A percentile compares a stretch with the other conserved stretches of the same genome.
These are phyloP conservation scores for Echinometra lucunter DNA, from an alignment of 53 echinoderm and acorn worm species.

Conservation along the genomic window DNA sequence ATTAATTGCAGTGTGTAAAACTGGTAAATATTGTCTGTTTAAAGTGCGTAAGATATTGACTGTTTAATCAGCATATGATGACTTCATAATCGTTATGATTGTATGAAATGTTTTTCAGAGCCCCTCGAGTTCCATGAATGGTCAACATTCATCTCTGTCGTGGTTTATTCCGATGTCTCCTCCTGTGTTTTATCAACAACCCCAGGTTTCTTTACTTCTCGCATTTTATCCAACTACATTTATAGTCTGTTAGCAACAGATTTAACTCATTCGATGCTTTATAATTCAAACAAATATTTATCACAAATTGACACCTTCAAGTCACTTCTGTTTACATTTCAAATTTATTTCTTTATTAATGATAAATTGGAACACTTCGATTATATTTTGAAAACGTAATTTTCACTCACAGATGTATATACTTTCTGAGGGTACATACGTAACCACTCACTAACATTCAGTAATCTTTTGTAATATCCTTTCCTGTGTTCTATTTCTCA, in stretches of 20 bases:
- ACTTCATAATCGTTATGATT: not conserved
- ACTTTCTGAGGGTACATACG: not conserved
- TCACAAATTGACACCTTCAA: conserved; percentile 25
- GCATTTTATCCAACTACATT: conserved; percentile 20
- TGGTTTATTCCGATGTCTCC: conserved; percentile 70
- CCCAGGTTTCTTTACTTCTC: conserved; percentile 58
- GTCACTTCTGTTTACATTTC: conserved; percentile 7
- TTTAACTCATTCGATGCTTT: not conserved
- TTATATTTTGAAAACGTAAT: not conserved
- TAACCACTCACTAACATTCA: not conserved
- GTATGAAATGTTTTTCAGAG: conserved; percentile 67
- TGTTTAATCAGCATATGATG: not conserved
- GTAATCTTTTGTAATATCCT: not conserved
- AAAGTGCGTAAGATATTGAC: not conserved
- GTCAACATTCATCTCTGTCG: conserved; percentile 59
- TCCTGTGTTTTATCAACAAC: conserved; percentile 62
- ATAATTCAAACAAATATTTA: conserved; percentile 26
- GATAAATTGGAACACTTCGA: not conserved
- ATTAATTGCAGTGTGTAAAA: not conserved
- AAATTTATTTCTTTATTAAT: not conserved
- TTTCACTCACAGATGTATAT: not conserved
- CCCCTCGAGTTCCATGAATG: conserved; percentile 59
- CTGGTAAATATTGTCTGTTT: no score
- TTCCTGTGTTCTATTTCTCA: not conserved
- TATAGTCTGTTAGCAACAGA: conserved; percentile 27